Base-by-base conservation (phyloP, 2,113 vertebrate species). In the Pelmatolapia mariae region DNA sequence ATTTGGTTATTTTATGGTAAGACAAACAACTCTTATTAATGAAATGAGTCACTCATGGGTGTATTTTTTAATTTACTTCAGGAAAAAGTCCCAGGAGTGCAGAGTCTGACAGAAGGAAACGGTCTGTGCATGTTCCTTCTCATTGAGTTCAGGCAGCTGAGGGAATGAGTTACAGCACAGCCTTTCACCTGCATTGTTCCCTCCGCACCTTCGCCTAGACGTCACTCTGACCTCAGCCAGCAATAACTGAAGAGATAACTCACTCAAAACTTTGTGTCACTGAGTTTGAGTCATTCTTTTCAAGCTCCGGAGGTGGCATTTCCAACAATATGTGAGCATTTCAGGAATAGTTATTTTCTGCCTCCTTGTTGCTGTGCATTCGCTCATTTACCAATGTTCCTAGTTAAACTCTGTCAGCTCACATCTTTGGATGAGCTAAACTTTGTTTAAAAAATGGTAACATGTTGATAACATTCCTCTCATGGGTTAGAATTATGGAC, bases 181-280 rank as follows among this genome's bases (percentile, higher is more conserved):
- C 81, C 61, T 93, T 82, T 91, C 78, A 86, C 87, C 89, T 89
- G 79, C 22, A 59, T 79, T 80, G 56, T 83, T 92, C 82, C 63
- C 38, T 71, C 7, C 16, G 43, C 81, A 90, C 91, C 82, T 80
- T 38, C 10, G 82, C 80, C 53, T n/a, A 87, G 88, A 87, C 88
- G 57, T 83, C 56, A 71, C 12, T 86, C 54, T 91, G 90, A 94
- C 94, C 89, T 89, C 81, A 84, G 66, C 52, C 85, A 80, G 85
- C 83, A 80, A 59, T 59, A 52, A 24, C 47, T 38, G 83, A 90
- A 87, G 59, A 82, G 81, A 89, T 89, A 92, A 91, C 91, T 92
- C 86, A 87, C 43, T 53, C 71, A 91, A 88, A 91, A 89, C 57
- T 89, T 33, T 86, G 73, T 84, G 59, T 89, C 86, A 50, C 43